These are phyloP conservation scores for Brachystomella parvula DNA, from an alignment of 1,140 invertebrate genomes.

Conservation along the genomic window DNA sequence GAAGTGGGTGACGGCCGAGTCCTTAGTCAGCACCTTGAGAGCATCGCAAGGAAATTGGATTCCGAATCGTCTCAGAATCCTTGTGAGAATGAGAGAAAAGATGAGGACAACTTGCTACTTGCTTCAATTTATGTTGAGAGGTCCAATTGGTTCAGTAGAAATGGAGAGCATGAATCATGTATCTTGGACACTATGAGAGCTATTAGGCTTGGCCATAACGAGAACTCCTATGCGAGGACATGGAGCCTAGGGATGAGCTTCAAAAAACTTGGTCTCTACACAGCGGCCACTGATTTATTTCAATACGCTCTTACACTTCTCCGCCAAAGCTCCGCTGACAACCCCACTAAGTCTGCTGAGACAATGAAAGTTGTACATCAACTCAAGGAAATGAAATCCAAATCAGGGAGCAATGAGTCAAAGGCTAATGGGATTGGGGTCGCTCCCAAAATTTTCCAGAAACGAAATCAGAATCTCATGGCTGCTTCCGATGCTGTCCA, in stretches of 20 bases:
- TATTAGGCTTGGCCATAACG: neutral
- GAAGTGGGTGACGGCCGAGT: no score
- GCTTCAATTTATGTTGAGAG: slow-evolving; percentile 15
- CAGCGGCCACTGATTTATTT: slow-evolving; percentile 8
- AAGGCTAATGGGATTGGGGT: neutral
- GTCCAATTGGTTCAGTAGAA: neutral
- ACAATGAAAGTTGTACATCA: slow-evolving; percentile 22
- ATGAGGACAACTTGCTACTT: neutral
- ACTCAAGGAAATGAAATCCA: slow-evolving; percentile 25
- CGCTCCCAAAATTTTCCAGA: neutral
- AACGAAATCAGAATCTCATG: neutral
- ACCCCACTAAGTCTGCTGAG: slow-evolving; percentile 20
- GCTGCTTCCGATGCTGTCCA: slow-evolving; percentile 18
- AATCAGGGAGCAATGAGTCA: neutral
- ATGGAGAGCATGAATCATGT: slow-evolving; percentile 6
- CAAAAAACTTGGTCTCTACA: slow-evolving; percentile 1
- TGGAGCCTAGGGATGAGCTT: neutral
- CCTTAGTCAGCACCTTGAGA: no score
- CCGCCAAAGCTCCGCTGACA: slow-evolving; percentile 8
- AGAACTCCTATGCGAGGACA: neutral
- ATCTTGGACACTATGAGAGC: slow-evolving; percentile 12
- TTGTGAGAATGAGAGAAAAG: no score
- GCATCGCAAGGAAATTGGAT: no score
- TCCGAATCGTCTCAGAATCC: no score
- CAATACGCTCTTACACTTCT: slow-evolving; percentile 18